These are phyloP conservation scores for Zoanthus solanderi DNA, from an alignment of 92 coral and sea anemone genomes.

Conservation along the genomic window DNA sequence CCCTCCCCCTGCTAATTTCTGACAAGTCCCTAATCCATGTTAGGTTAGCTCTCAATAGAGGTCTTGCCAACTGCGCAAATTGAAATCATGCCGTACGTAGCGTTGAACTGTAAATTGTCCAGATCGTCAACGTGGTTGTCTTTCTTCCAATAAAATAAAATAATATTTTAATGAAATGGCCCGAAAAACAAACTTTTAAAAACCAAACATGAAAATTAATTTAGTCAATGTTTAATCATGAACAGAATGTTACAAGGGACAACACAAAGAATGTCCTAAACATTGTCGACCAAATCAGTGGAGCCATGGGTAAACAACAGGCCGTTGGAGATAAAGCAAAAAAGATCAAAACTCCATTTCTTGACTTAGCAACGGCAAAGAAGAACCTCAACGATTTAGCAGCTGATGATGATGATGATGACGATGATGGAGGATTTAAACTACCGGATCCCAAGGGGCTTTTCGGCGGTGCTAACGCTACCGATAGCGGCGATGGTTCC, in stretches of 20 bases:
- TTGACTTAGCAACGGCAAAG: constrained; percentile 79
- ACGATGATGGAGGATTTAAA: constrained; percentile 77
- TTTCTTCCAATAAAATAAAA: too few species aligned
- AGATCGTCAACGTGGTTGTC: too few species aligned
- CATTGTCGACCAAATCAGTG: constrained; percentile 81
- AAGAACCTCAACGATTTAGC: constrained; percentile 76
- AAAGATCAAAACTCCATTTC: constrained; percentile 77
- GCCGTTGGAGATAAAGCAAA: constrained; percentile 92
- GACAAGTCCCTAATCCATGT: too few species aligned
- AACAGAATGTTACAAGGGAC: constrained; percentile 68
- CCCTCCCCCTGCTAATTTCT: too few species aligned
- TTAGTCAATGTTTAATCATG: not conserved
- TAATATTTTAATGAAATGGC: too few species aligned
- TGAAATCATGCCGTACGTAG: too few species aligned
- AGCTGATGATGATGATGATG: constrained; percentile 74
- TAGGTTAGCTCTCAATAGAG: too few species aligned
- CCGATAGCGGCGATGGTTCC: constrained; percentile 81
- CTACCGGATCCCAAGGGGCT: constrained; percentile 82
- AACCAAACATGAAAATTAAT: too few species aligned
- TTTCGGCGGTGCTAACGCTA: constrained; percentile 89
- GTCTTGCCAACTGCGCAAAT: too few species aligned
- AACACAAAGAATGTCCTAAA: constrained; percentile 89
- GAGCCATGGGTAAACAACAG: constrained; percentile 83
- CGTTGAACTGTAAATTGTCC: too few species aligned
- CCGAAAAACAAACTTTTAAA: too few species aligned